Base-by-base conservation (phyloP, 2,888 invertebrate genomes). In the Morpho achilles region DNA sequence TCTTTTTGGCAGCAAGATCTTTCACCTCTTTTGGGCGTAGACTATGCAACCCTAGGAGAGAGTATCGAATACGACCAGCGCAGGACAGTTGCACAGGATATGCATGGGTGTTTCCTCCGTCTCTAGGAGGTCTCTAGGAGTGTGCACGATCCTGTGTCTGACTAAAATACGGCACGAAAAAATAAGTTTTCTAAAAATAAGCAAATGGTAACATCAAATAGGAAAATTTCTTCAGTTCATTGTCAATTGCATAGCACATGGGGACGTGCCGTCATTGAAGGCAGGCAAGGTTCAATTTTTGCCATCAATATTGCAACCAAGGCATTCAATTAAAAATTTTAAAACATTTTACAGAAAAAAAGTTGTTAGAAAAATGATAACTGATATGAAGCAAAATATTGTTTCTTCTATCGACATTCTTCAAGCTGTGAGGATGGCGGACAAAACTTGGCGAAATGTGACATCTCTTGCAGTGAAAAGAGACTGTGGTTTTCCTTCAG, bases 401-500 rank as follows among this genome's bases (percentile, higher is more conserved):
- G 39, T 50, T 50, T 40, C 50, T 40, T 50, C 40, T 50, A 39
- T 50, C 50, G 39, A 50, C 39, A n/a, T 50, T 50, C 32, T 50
- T 50, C 40, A 39, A 50, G 50, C 50, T 32, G 39, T 50, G 50
- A 50, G 50, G 50, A 50, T 50, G 50, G 40, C n/a, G n/a, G 41
- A 41, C 8, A 41, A 41, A 41, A 8, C 41, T 41, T 41, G 45
- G 53, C 53, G 45, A 53, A 53, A 45, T 45, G 39, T 46, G 39
- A 53, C 46, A 53, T 45, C 45, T 9, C 5, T 53, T 45, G 45
- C 44, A 39, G 44, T 44, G 6, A 23, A 45, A 45, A 45, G 53
- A 53, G 45, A 44, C 53, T 53, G 40, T 53, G 53, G 53, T 46
- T 45, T 53, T 45, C 32, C 53, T 53, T 53, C 53, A 53, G 23